Evolutionary conservation across 2,113 vertebrate genomes (phyloP).

Genomic region (Holacanthus passer): DNA sequence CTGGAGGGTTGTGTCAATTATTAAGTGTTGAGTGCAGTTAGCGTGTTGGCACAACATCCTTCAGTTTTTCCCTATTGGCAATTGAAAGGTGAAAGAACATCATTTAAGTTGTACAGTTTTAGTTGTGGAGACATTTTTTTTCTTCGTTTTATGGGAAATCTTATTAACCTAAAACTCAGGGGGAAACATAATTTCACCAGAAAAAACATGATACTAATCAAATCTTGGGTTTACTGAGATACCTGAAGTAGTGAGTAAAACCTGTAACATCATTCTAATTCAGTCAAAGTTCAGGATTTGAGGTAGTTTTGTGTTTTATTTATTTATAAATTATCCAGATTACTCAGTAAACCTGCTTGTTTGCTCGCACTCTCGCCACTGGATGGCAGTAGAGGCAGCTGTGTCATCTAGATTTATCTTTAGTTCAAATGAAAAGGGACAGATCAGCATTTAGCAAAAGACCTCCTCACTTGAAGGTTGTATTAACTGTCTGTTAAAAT

Average conservation of each 20-base stretch:
- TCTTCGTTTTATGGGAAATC: not conserved
- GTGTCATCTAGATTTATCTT: not conserved
- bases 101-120: too few species aligned
- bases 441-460: not conserved
- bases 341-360: not conserved
- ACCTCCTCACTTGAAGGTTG: not conserved
- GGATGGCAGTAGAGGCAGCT: slow-evolving; percentile 12
- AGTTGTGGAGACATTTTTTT: not conserved
- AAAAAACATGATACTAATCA: not conserved
- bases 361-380: not conserved
- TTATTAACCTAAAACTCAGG: not conserved
- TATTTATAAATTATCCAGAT: not conserved
- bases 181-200: not conserved
- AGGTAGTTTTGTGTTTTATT: not conserved
- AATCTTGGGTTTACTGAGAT: not conserved
- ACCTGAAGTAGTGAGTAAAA: not conserved
- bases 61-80: not conserved
- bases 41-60: not conserved
- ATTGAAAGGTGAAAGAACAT: not conserved
- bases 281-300: not conserved
- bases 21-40: not conserved
- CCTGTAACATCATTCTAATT: not conserved
- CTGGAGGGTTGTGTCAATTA: not conserved
- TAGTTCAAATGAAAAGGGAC: not conserved
- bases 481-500: not conserved